Conservation (phyloP, 2,888 invertebrate species). For the Pandemis cinnamomeana region DNA sequence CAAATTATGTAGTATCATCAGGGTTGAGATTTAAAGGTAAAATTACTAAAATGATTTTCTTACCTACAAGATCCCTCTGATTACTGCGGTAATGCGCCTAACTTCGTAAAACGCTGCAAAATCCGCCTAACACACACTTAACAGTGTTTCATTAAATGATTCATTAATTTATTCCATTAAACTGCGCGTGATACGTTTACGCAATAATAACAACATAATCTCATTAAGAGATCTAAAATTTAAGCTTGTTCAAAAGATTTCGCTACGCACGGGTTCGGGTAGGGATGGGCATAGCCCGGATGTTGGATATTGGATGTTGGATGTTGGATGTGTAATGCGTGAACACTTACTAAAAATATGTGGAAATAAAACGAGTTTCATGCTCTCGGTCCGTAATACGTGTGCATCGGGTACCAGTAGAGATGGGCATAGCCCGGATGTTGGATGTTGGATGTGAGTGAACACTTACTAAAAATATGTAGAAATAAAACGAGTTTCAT, state of each 20-base stretch:
- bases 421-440: too few species aligned
- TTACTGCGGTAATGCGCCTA: neutral
- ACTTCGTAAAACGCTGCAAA: constrained; percentile 2
- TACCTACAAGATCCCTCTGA: neutral
- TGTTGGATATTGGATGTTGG: neutral
- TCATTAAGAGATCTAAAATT: constrained; percentile 23
- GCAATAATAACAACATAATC: constrained; percentile 23
- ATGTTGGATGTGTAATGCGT: neutral
- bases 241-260: constrained; percentile 21
- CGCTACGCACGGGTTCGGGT: neutral
- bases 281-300: neutral
- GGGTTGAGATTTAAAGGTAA: too few species aligned
- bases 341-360: too few species aligned
- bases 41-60: neutral
- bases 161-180: constrained; percentile 27
- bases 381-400: too few species aligned
- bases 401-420: too few species aligned
- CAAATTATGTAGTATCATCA: too few species aligned
- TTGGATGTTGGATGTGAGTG: too few species aligned
- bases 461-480: too few species aligned
- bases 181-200: constrained; percentile 17
- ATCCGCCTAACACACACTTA: constrained; percentile 2
- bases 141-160: constrained; percentile 30
- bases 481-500: too few species aligned
- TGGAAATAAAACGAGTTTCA: too few species aligned